Base-by-base conservation (phyloP, 2,113 vertebrate genomes). In the Fregetta grallaria region DNA sequence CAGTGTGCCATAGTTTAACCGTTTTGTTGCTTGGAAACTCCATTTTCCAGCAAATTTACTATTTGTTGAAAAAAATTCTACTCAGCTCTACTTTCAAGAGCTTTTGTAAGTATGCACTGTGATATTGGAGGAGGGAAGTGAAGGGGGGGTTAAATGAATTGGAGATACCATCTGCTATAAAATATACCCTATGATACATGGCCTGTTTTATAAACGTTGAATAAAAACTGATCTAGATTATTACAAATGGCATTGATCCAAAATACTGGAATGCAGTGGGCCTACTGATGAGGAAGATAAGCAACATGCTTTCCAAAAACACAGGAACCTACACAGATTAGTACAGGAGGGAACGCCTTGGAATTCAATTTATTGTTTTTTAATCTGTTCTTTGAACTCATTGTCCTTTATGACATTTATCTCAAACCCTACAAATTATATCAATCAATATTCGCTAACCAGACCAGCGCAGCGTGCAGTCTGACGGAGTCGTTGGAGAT, bases 391-490 rank as follows among this genome's bases (percentile, higher is more conserved):
- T 98, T 97, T 96, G 97, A 98, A 98, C 98, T 98, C 96, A 97
- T 97, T 97, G 96, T 96, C 95, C 98, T 97, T 94, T 77, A 91
- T 97, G 98, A 96, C 98, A 98, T 98, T 98, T 97, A 95, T 96
- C 91, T 96, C 96, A 47, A 72, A 68, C 84, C 94, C 92, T 92
- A 71, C 82, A 65, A 90, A 74, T 81, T 38, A 34, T 82, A 76
- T 70, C 95, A 79, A 94, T 96, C 91, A 90, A 96, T 97, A 96
- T 50, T 71, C 42, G 9, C 86, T 7, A 6, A 3, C 21, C 70
- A 13, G 90, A 61, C 3, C 38, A 1, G 92, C 79, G 1, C 82
- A 84, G 97, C 86, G 2, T 81, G 92, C 29, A 15, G 76, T 70
- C 91, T 56, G 70, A 21, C 15, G 8, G 81, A 42, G 40, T 0